A percentile compares a stretch with the other conserved stretches of the same genome.
Conservation (phyloP, 1,140 invertebrate genomes). For the Mactra quadrangularis region DNA sequence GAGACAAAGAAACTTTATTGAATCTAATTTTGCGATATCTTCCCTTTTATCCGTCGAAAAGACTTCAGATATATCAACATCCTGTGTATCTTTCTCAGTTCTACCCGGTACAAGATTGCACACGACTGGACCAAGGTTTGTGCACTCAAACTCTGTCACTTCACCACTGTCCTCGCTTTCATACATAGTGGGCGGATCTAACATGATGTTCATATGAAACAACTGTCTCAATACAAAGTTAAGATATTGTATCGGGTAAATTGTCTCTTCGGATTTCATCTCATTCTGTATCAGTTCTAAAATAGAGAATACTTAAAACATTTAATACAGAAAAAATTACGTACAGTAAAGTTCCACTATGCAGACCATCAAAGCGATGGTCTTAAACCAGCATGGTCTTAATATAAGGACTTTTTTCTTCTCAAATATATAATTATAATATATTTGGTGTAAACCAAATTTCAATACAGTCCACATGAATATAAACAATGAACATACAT, state of each 20-base stretch:
- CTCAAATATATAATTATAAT: no score
- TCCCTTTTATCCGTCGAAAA: constrained; percentile 6
- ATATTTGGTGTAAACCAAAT: no score
- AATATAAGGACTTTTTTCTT: no score
- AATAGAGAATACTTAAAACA: no score
- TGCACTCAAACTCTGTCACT: not conserved
- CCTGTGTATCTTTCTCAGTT: not conserved
- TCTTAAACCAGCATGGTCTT: no score
- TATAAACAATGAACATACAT: no score
- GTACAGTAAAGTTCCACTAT: no score
- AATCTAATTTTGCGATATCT: not conserved
- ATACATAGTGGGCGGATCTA: not conserved
- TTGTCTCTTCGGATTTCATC: not conserved
- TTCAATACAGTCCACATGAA: no score
- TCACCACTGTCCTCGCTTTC: not conserved
- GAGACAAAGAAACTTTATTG: no score
- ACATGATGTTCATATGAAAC: not conserved
- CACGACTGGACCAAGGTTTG: not conserved
- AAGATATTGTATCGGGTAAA: not conserved
- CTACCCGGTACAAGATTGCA: not conserved
- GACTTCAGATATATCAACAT: not conserved
- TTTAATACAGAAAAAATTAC: no score
- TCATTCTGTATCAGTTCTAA: no score
- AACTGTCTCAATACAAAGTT: not conserved
- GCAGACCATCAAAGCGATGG: no score